Evolutionary conservation across 2,797 vertebrate genomes (phyloP).

Genomic region (Sciaenops ocellatus): DNA sequence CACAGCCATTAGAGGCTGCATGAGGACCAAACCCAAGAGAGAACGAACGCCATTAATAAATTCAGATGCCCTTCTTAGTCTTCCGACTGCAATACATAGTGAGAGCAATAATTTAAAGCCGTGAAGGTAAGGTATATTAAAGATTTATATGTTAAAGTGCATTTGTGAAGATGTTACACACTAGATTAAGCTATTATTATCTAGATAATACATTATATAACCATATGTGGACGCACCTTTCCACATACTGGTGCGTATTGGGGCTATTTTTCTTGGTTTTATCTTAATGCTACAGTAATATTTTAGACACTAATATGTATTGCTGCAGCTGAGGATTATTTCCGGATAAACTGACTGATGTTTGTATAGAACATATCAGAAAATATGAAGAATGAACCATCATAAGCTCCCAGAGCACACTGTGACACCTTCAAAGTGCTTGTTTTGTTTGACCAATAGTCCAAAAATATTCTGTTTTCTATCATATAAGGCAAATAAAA

Average conservation of each 20-base stretch:
- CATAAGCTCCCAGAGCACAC: neutral
- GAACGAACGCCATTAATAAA: conserved; percentile 31
- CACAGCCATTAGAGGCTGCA: conserved; percentile 39
- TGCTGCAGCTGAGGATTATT: neutral
- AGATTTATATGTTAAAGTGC: neutral
- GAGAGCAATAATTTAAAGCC: neutral
- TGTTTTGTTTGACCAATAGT: neutral
- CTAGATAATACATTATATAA: neutral
- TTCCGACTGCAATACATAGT: conserved; percentile 10
- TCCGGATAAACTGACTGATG: neutral
- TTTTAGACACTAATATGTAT: neutral
- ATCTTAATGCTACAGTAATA: neutral
- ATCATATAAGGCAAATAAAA: neutral
- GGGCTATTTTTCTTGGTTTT: neutral
- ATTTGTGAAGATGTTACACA: conserved; percentile 7
- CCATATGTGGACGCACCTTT: neutral
- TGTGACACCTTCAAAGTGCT: neutral
- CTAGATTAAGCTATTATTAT: neutral
- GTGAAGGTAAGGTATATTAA: neutral
- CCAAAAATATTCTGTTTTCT: neutral
- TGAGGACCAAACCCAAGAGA: conserved; percentile 32
- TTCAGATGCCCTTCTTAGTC: neutral
- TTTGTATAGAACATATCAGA: neutral
- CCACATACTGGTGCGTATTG: neutral
- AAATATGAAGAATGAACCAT: neutral